These are phyloP conservation scores for Papilio polyxenes DNA, from an alignment of 1,140 invertebrate species.

Conservation along the genomic window DNA sequence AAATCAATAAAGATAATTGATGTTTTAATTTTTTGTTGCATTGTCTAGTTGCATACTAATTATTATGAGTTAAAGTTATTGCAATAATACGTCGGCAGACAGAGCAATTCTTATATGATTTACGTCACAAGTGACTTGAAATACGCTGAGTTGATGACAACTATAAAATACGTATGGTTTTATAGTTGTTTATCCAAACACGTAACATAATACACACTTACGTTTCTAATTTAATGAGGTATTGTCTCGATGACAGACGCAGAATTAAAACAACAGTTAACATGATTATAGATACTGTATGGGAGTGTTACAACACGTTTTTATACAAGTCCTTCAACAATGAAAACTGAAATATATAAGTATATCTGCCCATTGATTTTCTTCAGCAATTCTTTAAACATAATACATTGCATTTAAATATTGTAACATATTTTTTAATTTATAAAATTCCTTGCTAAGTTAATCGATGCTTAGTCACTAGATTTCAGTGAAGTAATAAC, in stretches of 20 bases:
- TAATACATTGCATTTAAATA: not conserved
- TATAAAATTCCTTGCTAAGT: not conserved
- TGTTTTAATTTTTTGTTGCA: not conserved
- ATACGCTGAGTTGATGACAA: not conserved
- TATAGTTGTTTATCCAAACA: not conserved
- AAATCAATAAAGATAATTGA: not conserved
- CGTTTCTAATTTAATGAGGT: conserved; percentile 14
- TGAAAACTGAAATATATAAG: too few species aligned
- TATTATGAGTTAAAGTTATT: not conserved
- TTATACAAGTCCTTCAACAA: too few species aligned
- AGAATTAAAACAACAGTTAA: conserved; percentile 6
- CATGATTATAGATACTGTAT: not conserved
- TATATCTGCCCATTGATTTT: too few species aligned
- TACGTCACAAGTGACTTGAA: not conserved
- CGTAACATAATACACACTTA: conserved; percentile 23
- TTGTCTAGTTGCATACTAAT: not conserved
- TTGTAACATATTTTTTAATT: not conserved
- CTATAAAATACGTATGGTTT: not conserved
- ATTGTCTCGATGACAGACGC: not conserved
- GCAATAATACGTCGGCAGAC: not conserved
- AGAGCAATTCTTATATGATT: not conserved
- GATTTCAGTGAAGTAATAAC: not conserved
- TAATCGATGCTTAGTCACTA: not conserved
- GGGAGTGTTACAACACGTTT: not conserved
- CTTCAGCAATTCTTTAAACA: not conserved